Conservation (phyloP, 2,797 vertebrate genomes). For the Anas capensis region DNA sequence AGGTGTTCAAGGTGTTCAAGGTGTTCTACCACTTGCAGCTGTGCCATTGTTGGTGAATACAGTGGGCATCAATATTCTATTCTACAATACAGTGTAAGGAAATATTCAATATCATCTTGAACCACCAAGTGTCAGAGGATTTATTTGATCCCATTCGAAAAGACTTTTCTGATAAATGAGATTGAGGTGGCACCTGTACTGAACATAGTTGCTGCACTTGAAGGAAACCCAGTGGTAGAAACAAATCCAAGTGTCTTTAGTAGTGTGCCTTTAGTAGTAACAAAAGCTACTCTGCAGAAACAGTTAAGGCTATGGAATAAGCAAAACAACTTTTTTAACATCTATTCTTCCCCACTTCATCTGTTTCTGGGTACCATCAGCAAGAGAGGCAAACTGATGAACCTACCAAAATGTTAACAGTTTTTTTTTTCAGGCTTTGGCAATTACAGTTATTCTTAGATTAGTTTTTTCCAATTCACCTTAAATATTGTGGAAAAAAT, state of each 20-base stretch:
- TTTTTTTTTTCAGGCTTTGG: neutral
- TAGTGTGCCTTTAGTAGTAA: neutral
- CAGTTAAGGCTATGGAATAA: neutral
- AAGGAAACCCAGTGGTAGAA: neutral
- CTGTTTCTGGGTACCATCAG: neutral
- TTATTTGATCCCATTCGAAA: neutral
- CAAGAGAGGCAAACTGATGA: neutral
- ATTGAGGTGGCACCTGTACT: neutral
- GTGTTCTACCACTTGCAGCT: neutral
- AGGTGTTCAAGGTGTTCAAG: neutral
- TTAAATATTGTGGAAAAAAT: neutral
- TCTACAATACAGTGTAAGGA: neutral
- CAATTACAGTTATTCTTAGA: neutral
- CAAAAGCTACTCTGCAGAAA: neutral
- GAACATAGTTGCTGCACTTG: neutral
- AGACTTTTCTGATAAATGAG: neutral
- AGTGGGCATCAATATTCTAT: neutral
- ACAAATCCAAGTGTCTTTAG: neutral
- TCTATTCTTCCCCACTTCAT: neutral
- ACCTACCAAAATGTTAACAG: rapidly evolving
- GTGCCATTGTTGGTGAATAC: neutral
- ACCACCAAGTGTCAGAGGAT: rapidly evolving
- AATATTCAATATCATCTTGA: neutral
- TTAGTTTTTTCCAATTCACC: neutral
- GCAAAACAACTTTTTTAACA: neutral